Evolutionary conservation across 1,140 invertebrate species (phyloP), one percentile per base, ranked within the genome.

Genomic region (Cotesia chilonis): DNA sequence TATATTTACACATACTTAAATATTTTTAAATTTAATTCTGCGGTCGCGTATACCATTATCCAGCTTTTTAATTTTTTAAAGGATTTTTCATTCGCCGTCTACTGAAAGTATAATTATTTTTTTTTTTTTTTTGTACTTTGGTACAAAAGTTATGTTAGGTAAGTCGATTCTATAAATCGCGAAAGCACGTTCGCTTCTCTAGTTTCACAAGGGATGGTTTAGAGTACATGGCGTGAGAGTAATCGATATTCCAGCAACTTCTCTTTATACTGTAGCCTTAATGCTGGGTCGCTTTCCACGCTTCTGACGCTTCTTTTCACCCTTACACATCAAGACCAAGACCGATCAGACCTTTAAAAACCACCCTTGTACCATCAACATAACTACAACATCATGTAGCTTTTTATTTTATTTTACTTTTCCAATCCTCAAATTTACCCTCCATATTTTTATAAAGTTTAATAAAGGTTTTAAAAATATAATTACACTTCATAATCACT

Each of bases 181-280:
- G 36, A 38, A 63, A 63, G 60, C 37, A 63, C 60, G n/a, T 37
- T 36, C 35, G 3, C 20, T 41, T 20, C n/a, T 65, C 41, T 65
- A 36, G 60, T 57, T 64, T 71, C 38, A 14, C 51, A 4, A 38
- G 57, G 36, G 41, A 9, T 14, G 28, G 41, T 61, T 60, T 63
- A 47, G 68, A 4, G 55, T 37, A 9, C 9, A 54, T 35, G 14
- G 68, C 20, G 38, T 35, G n/a, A 70, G 59, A 63, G 38, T 36
- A 70, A 70, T 70, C 68, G 68, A 70, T 70, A 70, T 61, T 70
- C 57, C 38, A 70, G 55, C 68, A 69, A 47, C 64, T 12, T 60
- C 55, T 55, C 68, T 37, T 20, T 51, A 60, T 47, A 60, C 47
- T 63, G 59, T 6, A 70, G 59, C 57, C 12, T 64, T 64, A 41